These are phyloP conservation scores for Clunio marinus DNA, from an alignment of 2,888 invertebrate species.

Conservation along the genomic window DNA sequence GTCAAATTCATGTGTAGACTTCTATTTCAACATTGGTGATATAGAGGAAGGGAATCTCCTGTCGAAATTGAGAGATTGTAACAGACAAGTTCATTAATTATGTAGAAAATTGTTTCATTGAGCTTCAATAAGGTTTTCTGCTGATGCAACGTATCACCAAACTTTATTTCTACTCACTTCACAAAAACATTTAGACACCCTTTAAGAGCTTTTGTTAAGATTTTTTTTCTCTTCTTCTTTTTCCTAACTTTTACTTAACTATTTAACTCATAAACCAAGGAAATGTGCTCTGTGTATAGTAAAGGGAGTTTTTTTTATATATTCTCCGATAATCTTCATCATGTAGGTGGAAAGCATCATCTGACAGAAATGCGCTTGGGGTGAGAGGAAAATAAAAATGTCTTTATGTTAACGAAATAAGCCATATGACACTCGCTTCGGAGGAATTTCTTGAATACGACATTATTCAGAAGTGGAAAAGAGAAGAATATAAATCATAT, in stretches of 20 bases:
- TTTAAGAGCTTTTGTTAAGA: too few relatives aligned
- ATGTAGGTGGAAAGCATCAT: constrained; percentile 1
- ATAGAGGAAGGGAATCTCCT: neutral
- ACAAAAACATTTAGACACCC: too few relatives aligned
- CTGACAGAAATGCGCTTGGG: neutral
- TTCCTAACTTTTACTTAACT: too few relatives aligned
- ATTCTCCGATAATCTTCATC: constrained; percentile 2
- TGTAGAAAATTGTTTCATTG: neutral
- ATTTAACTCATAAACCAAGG: neutral
- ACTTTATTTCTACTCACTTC: neutral
- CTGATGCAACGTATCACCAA: constrained; percentile 14
- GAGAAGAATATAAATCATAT: constrained; percentile 30
- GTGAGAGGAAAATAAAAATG: neutral
- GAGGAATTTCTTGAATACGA: neutral
- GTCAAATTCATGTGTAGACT: constrained; percentile 29
- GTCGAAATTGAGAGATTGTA: neutral
- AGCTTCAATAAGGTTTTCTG: constrained; percentile 12
- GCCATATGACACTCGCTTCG: neutral
- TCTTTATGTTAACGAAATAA: constrained; percentile 9
- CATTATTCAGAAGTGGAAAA: constrained; percentile 9
- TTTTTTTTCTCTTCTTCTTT: too few relatives aligned
- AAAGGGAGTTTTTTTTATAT: neutral
- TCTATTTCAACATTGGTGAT: neutral
- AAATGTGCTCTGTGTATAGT: neutral
- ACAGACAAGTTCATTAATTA: constrained; percentile 37